Conservation (phyloP, 1,140 invertebrate genomes). For the Halotydeus destructor region DNA sequence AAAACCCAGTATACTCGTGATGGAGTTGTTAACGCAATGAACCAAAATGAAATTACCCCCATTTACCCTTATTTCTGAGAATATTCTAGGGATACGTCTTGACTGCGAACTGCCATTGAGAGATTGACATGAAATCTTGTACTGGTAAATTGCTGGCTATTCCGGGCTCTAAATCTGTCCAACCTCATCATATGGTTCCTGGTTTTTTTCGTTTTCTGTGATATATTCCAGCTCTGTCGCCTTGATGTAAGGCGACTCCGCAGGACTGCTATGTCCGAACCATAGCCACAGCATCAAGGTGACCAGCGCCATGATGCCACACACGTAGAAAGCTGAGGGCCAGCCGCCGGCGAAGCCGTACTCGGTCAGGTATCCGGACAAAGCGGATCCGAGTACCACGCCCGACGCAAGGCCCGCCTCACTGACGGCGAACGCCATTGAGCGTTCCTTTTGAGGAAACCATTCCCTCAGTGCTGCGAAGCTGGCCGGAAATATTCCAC, state of each 20-base stretch:
- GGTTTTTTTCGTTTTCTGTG: no score
- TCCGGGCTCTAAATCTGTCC: no score
- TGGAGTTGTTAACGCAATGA: no score
- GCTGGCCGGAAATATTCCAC: constrained; percentile 21
- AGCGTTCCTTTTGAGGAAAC: constrained; percentile 13
- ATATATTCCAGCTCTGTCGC: constrained; percentile 60
- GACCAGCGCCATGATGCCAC: constrained; percentile 35
- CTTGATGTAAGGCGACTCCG: constrained; percentile 60
- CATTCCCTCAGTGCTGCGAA: constrained; percentile 23
- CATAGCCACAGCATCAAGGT: constrained; percentile 66
- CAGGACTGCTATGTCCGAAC: constrained; percentile 61
- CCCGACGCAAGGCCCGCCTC: constrained; percentile 19
- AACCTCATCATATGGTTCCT: no score
- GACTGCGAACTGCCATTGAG: no score
- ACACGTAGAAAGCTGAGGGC: constrained; percentile 63
- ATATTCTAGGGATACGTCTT: no score
- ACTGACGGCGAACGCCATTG: constrained; percentile 1
- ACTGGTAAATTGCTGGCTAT: no score
- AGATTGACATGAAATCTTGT: no score
- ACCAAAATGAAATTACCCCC: no score
- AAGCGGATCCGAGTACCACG: constrained; percentile 17
- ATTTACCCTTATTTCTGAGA: no score
- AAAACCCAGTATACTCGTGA: no score
- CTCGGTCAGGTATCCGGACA: constrained; percentile 22
- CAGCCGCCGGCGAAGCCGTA: constrained; percentile 40